These are phyloP conservation scores for Stenolophus ochropezus DNA, from an alignment of 2,888 invertebrate species.

Conservation along the genomic window DNA sequence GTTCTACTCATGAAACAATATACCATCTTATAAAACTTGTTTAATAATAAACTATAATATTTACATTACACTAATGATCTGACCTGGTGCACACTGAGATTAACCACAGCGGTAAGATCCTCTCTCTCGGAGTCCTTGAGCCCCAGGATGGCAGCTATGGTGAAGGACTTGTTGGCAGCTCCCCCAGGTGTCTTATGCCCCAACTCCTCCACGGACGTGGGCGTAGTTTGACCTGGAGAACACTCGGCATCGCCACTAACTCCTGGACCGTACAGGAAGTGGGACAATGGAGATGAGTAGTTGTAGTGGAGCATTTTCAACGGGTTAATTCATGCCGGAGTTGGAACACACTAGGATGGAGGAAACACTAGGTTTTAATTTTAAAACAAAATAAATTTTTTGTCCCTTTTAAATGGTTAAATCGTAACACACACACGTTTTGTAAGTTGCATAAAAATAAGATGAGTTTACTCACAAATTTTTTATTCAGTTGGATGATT, in stretches of 20 bases:
- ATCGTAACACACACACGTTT: no score
- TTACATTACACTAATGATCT: not conserved
- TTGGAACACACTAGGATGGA: not conserved
- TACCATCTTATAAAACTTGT: no score
- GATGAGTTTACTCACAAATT: no score
- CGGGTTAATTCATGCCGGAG: not conserved
- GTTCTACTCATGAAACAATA: no score
- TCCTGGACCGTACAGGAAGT: slow-evolving; percentile 71
- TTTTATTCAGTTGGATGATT: no score
- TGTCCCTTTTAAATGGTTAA: no score
- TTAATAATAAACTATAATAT: no score
- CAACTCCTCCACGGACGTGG: slow-evolving; percentile 65
- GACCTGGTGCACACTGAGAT: slow-evolving; percentile 75
- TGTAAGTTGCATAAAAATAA: no score
- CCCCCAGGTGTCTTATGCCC: slow-evolving; percentile 67
- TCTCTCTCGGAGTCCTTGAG: slow-evolving; percentile 73
- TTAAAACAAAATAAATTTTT: no score
- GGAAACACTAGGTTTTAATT: no score
- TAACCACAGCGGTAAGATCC: slow-evolving; percentile 72
- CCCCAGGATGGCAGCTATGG: slow-evolving; percentile 91
- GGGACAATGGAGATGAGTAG: slow-evolving; percentile 71
- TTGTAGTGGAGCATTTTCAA: slow-evolving; percentile 70
- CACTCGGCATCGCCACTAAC: slow-evolving; percentile 67
- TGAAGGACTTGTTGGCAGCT: slow-evolving; percentile 79
- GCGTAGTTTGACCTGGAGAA: slow-evolving; percentile 64